Conservation (phyloP, 2,888 invertebrate genomes). For the Cancer borealis region DNA sequence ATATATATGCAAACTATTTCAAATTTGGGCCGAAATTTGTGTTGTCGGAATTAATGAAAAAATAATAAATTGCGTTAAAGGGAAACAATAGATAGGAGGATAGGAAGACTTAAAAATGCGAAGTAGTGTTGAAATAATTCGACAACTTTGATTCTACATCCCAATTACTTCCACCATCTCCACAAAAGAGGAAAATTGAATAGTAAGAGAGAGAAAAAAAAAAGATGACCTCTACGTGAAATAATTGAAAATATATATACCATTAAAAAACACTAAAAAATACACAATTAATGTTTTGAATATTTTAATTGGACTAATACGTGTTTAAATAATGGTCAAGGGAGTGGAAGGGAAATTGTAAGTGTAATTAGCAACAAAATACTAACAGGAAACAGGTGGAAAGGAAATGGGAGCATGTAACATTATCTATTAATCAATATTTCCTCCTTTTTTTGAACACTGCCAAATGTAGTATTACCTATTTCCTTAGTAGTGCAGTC, state of each 20-base stretch:
- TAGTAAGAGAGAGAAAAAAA: background rate
- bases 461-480: background rate
- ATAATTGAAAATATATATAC: background rate
- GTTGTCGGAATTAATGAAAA: background rate
- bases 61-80: background rate
- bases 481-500: no score
- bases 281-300: background rate
- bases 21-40: background rate
- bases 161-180: background rate
- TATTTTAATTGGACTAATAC: background rate
- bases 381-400: background rate
- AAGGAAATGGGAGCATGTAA: background rate
- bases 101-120: background rate
- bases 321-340: background rate
- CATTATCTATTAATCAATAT: background rate
- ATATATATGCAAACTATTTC: background rate
- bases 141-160: background rate
- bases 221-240: background rate
- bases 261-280: background rate
- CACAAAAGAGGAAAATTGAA: constrained; percentile 29
- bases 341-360: background rate
- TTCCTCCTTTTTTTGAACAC: background rate
- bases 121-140: background rate
- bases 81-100: background rate
- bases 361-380: background rate